Base-by-base conservation (phyloP, 2,113 vertebrate genomes). In the Hippolais icterina region DNA sequence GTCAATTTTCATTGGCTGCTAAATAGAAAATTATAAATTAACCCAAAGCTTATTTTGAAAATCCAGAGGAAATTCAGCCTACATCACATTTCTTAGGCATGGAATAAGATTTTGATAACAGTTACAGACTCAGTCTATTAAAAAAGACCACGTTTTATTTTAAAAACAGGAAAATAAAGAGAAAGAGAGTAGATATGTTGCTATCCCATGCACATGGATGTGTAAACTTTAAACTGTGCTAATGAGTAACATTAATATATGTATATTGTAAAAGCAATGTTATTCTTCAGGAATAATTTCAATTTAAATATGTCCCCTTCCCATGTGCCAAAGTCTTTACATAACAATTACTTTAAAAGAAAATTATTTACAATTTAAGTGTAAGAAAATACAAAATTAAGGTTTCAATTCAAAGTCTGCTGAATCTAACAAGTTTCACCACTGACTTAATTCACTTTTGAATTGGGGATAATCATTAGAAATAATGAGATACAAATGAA, bases 21-120 rank as follows among this genome's bases (percentile, higher is more conserved):
- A 96, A 94, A 66, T 46, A 87, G 77, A 92, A 90, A 88, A 86
- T 89, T 74, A 54, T 31, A 59, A 83, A 76, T 60, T 68, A 83
- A 63, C 11, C 23, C 12, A 53, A 66, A 52, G 29, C 31, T 84
- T 75, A 46, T 80, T 95, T 94, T 79, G 35, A 88, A 88, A 92
- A 86, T 87, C 31, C 54, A 78, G 49, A 52, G 57, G 23, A 89
- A 59, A 56, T 92, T 96, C 69, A 78, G 57, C 25, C 49, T 78
- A 9, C 3, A 2, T 7, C 12, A 24, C 22, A 29, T 50, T 72
- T 75, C 35, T 75, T 71, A 28, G 12, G 46, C 24, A 28, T 15
- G n/a, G 29, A 91, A 46, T 81, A 79, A 37, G 41, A 39, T 86
- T 92, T 91, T 63, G 29, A 41, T 65, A 72, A 6, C 59, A 49